Base-by-base conservation (phyloP, 2,888 invertebrate species). In the Lymantria dispar region DNA sequence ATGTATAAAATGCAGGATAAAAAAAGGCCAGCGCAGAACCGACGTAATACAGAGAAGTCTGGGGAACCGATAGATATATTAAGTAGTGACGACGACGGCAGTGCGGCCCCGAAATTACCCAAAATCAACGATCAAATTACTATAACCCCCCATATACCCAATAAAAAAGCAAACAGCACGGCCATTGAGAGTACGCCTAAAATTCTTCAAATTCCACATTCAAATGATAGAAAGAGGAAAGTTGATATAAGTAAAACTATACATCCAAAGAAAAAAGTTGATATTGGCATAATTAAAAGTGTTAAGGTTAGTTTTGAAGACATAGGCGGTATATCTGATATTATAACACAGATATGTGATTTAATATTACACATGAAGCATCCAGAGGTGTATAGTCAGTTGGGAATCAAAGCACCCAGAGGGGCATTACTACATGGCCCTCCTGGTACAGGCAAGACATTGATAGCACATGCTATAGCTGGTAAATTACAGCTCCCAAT, bases 351-450 rank as follows among this genome's bases (percentile, higher is more conserved):
- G 65, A 92, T 97, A 1, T 95, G 95, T 76, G 94, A 95, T 74
- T 86, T 97, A 50, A 87, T 98, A 46, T 92, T 97, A 64, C 98
- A 98, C 76, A 94, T 98, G 81, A 96, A 95, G 70, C 96, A 98
- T 73, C 97, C 98, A 1, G 96, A 98, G 80, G 94, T 98, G n/a
- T 98, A 97, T 80, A 91, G 92, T 52, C 93, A 95, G 62, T 91
- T 98, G 57, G 98, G 98, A 0, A 94, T 98, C 47, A 94, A 95
- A 59, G 96, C 98, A 38, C 97, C 98, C 0, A 93, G 97, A 73
- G 99, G 98, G 29, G 95, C 99, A 69, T 86, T 99, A 45, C 89
- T 99, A 43, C 98, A 99, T 81, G 99, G 99, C 0, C 99, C 99
- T 0, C 98, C 99, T 0, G 99, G 99, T 0, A 98, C 98, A 78